Percentiles rank a stretch among this genome's conserved stretches.
phyloP scores from a whole-genome alignment of 2,888 invertebrate species.

The Anthophora plumipes region DNA sequence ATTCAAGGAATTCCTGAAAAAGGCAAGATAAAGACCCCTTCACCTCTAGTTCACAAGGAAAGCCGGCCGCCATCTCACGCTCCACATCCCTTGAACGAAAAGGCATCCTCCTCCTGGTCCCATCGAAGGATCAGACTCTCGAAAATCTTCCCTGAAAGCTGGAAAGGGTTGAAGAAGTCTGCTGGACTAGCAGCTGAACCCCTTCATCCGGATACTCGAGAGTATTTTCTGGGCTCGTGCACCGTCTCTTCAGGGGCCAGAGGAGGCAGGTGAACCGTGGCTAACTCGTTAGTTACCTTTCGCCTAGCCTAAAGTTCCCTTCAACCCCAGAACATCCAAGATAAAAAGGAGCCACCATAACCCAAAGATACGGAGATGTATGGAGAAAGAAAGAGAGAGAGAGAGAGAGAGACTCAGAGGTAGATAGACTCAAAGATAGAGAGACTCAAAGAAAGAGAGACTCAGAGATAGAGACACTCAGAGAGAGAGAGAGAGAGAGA shows the following conservation, averaged over 20 bases:
- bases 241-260: constrained; percentile 74
- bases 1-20: background rate
- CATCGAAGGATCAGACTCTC: background rate
- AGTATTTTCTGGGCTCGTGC: constrained; percentile 82
- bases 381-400: background rate
- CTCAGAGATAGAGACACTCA: background rate
- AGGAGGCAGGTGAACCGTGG: constrained; percentile 77
- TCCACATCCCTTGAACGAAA: constrained; percentile 34
- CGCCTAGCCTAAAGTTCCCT: constrained; percentile 45
- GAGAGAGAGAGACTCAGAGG: constrained; percentile 15
- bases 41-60: constrained; percentile 11
- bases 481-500: background rate
- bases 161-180: constrained; percentile 67
- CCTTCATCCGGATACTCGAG: constrained; percentile 51
- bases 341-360: too few relatives aligned
- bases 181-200: background rate
- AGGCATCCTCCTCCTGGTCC: background rate
- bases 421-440: too few relatives aligned
- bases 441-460: too few relatives aligned
- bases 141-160: constrained; percentile 58
- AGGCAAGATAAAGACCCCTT: background rate
- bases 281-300: constrained; percentile 72
- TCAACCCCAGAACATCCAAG: constrained; percentile 25
- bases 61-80: constrained; percentile 29
- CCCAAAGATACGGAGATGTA: too few relatives aligned